Conservation (phyloP, 2,113 vertebrate species). For the Heterochromis multidens region DNA sequence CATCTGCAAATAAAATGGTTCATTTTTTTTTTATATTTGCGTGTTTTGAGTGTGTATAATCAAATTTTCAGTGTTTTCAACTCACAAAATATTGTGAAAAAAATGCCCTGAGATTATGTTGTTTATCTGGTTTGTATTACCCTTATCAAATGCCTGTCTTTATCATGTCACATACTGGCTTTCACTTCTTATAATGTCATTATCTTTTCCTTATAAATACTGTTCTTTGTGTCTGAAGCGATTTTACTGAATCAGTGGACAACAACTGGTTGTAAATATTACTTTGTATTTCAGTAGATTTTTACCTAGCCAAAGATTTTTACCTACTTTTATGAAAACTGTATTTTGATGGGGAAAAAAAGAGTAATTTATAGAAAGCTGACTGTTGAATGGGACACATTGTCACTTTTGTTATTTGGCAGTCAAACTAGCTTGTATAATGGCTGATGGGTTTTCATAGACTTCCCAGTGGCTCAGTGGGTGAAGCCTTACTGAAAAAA, state of each 20-base stretch:
- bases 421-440: constrained; percentile 53
- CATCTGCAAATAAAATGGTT: constrained; percentile 4
- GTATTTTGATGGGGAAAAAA: background rate
- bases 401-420: constrained; percentile 33
- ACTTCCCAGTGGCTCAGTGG: constrained; percentile 39
- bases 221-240: background rate
- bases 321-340: background rate
- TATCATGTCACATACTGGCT: background rate
- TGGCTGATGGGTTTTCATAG: constrained; percentile 56
- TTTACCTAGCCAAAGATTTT: background rate
- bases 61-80: background rate
- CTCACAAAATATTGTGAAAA: background rate
- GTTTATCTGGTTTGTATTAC: background rate
- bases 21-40: background rate
- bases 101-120: background rate
- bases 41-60: constrained; percentile 3
- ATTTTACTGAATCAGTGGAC: background rate
- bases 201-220: background rate
- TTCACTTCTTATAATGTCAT: background rate
- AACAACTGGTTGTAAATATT: background rate
- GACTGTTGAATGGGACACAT: constrained; percentile 10
- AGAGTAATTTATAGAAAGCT: background rate
- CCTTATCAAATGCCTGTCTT: background rate
- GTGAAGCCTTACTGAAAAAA: constrained; percentile 33
- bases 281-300: background rate